These are phyloP conservation scores for Oryzias javanicus DNA, from an alignment of 2,113 vertebrate genomes.

Conservation along the genomic window DNA sequence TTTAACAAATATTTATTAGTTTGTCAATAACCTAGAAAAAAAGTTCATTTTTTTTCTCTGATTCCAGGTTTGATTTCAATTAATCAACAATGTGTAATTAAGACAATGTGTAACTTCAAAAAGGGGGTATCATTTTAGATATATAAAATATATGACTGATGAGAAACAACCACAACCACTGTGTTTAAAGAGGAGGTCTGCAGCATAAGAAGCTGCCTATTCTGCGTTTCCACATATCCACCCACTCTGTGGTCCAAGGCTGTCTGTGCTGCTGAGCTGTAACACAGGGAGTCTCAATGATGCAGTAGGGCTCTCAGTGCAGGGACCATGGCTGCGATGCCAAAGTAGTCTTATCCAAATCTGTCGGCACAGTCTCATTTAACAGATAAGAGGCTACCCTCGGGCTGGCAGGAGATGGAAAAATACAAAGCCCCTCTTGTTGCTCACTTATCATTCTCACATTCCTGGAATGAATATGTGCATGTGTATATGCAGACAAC, in stretches of 20 bases:
- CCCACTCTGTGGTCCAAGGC: slow-evolving; percentile 65
- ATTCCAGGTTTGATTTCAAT: neutral
- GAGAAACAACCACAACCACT: slow-evolving; percentile 9
- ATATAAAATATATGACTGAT: slow-evolving; percentile 18
- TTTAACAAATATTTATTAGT: neutral
- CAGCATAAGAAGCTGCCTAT: slow-evolving; percentile 49
- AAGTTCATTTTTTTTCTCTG: neutral
- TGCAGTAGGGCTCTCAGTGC: slow-evolving; percentile 49
- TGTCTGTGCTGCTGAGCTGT: slow-evolving; percentile 53
- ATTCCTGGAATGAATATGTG: slow-evolving; percentile 63
- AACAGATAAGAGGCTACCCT: slow-evolving; percentile 75
- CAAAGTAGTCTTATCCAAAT: slow-evolving; percentile 71
- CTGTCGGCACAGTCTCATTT: slow-evolving; percentile 73
- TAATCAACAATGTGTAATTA: neutral
- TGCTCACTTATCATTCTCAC: slow-evolving; percentile 51
- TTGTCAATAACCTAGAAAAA: neutral
- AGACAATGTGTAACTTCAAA: slow-evolving; percentile 3
- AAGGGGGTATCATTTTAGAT: slow-evolving; percentile 1
- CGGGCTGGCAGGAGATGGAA: slow-evolving; percentile 64
- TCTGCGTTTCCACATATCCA: slow-evolving; percentile 51
- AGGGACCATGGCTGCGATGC: slow-evolving; percentile 45
- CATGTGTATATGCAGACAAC: slow-evolving; percentile 63
- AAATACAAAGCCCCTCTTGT: slow-evolving; percentile 72
- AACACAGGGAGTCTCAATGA: slow-evolving; percentile 52
- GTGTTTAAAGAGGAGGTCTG: slow-evolving; percentile 33